Evolutionary conservation across 2,888 invertebrate species (phyloP), one percentile per base, ranked within the genome.

Genomic region (Arctia plantaginis): DNA sequence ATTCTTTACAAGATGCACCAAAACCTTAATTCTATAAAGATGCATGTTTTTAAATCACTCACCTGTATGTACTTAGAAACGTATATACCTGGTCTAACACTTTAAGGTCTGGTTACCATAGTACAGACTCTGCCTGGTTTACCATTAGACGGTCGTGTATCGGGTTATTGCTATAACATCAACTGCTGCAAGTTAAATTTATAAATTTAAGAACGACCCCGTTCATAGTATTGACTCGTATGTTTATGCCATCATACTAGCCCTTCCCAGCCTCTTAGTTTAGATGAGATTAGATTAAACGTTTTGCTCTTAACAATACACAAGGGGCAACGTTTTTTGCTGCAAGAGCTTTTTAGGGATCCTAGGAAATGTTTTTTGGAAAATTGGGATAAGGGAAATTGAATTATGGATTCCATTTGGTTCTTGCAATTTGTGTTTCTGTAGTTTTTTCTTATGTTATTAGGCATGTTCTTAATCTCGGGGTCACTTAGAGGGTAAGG

Each of bases 241-340:
- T 81, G 69, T 87, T 82, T 83, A 12, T 73, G 70, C 44, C 15
- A 74, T 78, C 80, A 83, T 85, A 84, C 82, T 77, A 86, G 85
- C 87, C 89, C 87, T 90, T 87, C 83, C 79, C 81, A 71, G 82
- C 83, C 87, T 87, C 87, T 88, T 87, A 87, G 85, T 87, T 87
- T 82, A 87, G 85, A 87, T 86, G 82, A 88, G 89, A 90, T 90
- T 86, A 90, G 89, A 90, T 90, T 88, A 90, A 89, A 87, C 87
- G 87, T 80, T 85, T 80, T 79, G 77, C 82, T 87, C 87, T 86
- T 87, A 88, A 90, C 90, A 88, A 88, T 88, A 89, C 90, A 84
- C 86, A 71, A 75, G 88, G 85, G 90, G 83, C 85, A 72, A 86
- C 84, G 85, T 85, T 86, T 89, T 86, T 88, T 82, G 75, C 79